Conservation (phyloP, 2,797 vertebrate species). For the Mallotus villosus region DNA sequence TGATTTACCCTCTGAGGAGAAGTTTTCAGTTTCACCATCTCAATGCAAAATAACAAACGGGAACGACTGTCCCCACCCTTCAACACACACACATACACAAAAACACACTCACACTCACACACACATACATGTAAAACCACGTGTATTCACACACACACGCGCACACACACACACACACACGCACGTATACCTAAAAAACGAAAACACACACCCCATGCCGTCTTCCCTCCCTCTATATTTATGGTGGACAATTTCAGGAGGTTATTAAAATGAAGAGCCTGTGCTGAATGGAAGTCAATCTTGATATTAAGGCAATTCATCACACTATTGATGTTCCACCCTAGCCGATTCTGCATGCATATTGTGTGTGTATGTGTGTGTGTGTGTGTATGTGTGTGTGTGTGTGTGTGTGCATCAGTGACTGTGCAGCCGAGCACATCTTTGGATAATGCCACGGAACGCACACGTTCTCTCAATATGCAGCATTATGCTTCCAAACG, state of each 20-base stretch:
- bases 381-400: not conserved
- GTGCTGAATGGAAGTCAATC: slow-evolving; percentile 48
- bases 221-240: slow-evolving; percentile 21
- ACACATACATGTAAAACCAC: not conserved
- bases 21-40: no score
- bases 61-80: no score
- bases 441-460: not conserved
- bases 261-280: slow-evolving; percentile 48
- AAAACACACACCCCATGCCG: no score
- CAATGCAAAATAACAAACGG: no score
- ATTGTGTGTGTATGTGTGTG: not conserved
- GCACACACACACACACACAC: not conserved
- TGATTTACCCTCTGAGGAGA: no score
- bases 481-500: not conserved
- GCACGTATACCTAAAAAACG: no score
- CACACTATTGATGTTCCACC: slow-evolving; percentile 44
- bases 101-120: not conserved
- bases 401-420: not conserved
- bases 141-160: not conserved
- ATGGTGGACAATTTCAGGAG: slow-evolving; percentile 42
- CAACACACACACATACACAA: not conserved
- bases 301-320: slow-evolving; percentile 61
- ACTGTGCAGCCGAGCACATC: not conserved
- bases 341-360: slow-evolving; percentile 33
- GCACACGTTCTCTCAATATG: not conserved